Base-by-base conservation (phyloP, 2,797 vertebrate genomes). In the Dermochelys coriacea region DNA sequence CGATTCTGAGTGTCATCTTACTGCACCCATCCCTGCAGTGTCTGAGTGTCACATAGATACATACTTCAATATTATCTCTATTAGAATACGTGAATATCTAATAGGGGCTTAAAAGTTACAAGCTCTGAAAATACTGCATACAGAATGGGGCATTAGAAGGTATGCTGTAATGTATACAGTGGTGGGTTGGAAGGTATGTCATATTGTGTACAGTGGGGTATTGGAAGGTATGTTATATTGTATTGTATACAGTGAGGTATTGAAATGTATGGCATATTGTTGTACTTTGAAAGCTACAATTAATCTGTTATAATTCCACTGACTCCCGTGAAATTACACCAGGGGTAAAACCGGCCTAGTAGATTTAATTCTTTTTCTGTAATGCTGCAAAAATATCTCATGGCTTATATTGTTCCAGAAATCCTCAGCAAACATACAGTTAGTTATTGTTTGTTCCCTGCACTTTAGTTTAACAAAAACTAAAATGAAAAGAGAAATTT, bases 371-470 rank as follows among this genome's bases (percentile, higher is more conserved):
- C 1, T 79, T 5, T 57, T 86, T 47, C 0, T 0, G 12, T 5
- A 4, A 14, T 15, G 19, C 59, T 54, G 2, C 0, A 8, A 27
- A 80, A 8, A 71, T 0, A 0, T 8, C 4, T 4, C 5, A 0
- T 0, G 12, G 82, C 37, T 51, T 49, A 3, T 5, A 14, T 25
- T 8, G 14, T 29, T 54, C 51, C 84, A 93, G 84, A 52, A 84
- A 14, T 52, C 23, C 16, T 27, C 47, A 68, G 55, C 52, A 75
- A 64, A 23, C 49, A 86, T 51, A 51, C 16, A 50, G 51, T 51
- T 18, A 51, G 51, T 51, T 51, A 51, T 51, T 19, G 18, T 51
- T 51, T 51, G 16, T 51, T 51, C 16, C 51, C 16, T 6, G 18
- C 51, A 51, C 6, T 51, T 51, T 19, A 51, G 51, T 51, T 51